Percentiles rank a stretch among this genome's conserved stretches.
Evolutionary conservation across 2,888 invertebrate genomes (phyloP).

Genomic region (Lasioglossum pauxillum): DNA sequence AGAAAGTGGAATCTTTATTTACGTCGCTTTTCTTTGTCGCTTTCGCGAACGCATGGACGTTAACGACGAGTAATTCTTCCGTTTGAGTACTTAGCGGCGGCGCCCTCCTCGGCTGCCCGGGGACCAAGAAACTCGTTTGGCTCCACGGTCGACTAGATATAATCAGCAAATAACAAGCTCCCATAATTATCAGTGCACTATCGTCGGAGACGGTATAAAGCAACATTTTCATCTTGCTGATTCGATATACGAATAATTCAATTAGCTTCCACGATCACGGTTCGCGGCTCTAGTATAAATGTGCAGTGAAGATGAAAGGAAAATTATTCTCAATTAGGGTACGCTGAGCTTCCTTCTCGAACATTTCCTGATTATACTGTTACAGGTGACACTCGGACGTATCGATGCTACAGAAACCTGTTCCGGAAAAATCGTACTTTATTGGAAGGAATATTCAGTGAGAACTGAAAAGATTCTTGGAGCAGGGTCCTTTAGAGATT

Average conservation of each 20-base stretch:
- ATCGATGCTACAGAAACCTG: not conserved
- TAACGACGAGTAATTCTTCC: constrained; percentile 18
- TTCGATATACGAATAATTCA: constrained; percentile 1
- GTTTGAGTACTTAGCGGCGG: constrained; percentile 3
- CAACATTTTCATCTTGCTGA: constrained; percentile 6
- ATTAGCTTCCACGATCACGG: not conserved
- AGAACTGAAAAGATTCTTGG: not conserved
- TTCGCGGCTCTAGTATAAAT: not conserved
- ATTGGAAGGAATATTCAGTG: not conserved
- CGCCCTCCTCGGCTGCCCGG: not conserved
- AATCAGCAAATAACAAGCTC: constrained; percentile 7
- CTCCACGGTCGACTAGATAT: not conserved
- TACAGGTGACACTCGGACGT: not conserved
- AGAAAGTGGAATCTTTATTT: constrained; percentile 23
- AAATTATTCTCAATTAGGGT: not conserved
- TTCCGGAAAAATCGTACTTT: not conserved
- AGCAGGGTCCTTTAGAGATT: no score
- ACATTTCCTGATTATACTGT: not conserved
- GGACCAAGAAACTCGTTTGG: not conserved
- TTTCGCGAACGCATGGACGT: not conserved
- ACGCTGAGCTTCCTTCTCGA: not conserved
- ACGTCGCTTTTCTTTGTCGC: not conserved
- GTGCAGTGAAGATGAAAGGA: not conserved
- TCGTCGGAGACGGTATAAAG: not conserved
- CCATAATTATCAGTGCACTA: not conserved